Conservation (phyloP, 2,797 vertebrate species). For the Esox lucius region DNA sequence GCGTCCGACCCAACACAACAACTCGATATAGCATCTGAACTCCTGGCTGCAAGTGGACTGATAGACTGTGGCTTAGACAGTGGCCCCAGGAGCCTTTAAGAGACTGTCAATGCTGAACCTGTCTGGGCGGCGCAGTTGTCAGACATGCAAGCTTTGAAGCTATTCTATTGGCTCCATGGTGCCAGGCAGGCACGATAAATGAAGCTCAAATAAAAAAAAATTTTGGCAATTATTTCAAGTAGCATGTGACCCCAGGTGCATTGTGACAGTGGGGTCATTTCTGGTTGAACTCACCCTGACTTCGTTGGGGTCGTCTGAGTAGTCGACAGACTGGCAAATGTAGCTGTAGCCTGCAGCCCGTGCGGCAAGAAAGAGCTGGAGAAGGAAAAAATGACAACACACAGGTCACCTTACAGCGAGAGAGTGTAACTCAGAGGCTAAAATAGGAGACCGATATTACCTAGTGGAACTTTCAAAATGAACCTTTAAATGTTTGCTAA, state of each 20-base stretch:
- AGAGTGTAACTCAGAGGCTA: neutral
- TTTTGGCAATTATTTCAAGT: neutral
- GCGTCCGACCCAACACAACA: too few relatives aligned
- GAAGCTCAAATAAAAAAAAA: neutral
- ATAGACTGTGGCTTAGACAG: too few relatives aligned
- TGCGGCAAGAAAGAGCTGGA: conserved; percentile 91
- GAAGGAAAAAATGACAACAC: conserved; percentile 40
- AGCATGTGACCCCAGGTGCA: neutral
- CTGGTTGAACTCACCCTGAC: conserved; percentile 87
- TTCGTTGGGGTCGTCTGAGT: conserved; percentile 97
- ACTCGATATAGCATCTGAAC: too few relatives aligned
- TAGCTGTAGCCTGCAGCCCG: conserved; percentile 95
- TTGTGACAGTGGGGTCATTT: neutral
- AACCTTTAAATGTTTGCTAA: neutral
- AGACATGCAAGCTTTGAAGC: neutral
- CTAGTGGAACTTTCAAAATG: neutral
- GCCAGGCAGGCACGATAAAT: neutral
- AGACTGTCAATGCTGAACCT: neutral
- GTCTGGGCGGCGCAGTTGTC: neutral
- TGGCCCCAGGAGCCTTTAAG: too few relatives aligned
- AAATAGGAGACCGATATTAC: neutral
- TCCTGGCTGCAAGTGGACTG: too few relatives aligned
- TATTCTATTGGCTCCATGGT: neutral
- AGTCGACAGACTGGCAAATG: conserved; percentile 94
- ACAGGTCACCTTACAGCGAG: conserved; percentile 9